These are phyloP conservation scores for Andrena chrysosceles DNA, from an alignment of 2,888 invertebrate species.

Conservation along the genomic window DNA sequence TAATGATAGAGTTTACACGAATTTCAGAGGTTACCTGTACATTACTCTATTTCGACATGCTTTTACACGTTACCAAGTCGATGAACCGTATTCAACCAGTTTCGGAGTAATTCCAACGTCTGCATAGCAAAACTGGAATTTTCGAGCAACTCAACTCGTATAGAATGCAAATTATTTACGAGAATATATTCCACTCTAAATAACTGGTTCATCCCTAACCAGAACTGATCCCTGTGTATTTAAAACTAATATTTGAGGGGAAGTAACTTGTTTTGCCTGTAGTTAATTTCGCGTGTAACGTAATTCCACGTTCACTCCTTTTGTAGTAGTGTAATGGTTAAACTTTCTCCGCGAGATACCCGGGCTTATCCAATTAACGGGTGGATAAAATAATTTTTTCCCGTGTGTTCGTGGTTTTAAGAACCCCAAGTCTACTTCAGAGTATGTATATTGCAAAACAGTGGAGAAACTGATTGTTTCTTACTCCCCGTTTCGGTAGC, in stretches of 20 bases:
- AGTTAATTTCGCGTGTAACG: not conserved
- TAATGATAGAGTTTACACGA: constrained; percentile 51
- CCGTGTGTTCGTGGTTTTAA: not conserved
- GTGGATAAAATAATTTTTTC: not conserved
- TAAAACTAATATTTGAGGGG: not conserved
- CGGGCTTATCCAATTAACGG: not conserved
- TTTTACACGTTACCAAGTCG: not conserved
- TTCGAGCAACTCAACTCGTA: not conserved
- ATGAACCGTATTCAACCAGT: not conserved
- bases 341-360: not conserved
- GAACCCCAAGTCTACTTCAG: not conserved
- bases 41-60: constrained; percentile 18
- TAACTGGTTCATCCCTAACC: no score
- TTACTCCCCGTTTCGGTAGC: constrained; percentile 31
- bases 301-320: not conserved
- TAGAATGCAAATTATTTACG: not conserved
- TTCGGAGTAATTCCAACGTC: not conserved
- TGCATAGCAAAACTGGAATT: not conserved
- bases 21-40: constrained; percentile 37
- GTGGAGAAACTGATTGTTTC: constrained; percentile 19
- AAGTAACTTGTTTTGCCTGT: not conserved
- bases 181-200: no score
- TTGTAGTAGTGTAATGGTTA: not conserved
- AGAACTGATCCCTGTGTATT: no score
- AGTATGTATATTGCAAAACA: not conserved